phyloP scores from a whole-genome alignment of 2,797 vertebrate genomes.

The Balearica regulorum region DNA sequence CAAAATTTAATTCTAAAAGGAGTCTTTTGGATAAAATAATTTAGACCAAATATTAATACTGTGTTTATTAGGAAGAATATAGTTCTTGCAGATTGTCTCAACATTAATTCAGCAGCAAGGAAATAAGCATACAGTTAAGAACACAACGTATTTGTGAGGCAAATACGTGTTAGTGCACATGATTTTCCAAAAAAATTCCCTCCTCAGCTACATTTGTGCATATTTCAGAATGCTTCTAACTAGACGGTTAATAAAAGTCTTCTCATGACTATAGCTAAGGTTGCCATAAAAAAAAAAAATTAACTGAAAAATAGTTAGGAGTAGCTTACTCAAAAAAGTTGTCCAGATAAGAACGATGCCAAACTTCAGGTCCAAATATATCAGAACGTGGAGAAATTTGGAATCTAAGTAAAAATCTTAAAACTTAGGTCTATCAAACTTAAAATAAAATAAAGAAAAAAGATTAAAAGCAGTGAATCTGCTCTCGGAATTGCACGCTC shows the following conservation, averaged over 20 bases:
- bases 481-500: constrained; percentile 58
- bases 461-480: constrained; percentile 35
- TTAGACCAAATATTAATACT: not conserved
- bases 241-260: not conserved
- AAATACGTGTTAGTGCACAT: constrained; percentile 60
- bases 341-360: not conserved
- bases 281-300: not conserved
- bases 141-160: constrained; percentile 22
- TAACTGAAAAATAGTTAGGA: not conserved
- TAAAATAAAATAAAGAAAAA: not conserved
- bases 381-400: not conserved
- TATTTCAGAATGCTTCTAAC: constrained; percentile 40
- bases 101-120: constrained; percentile 56
- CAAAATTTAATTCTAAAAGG: not conserved
- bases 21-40: not conserved
- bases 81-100: constrained; percentile 70
- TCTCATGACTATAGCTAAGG: constrained; percentile 19
- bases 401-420: not conserved
- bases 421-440: not conserved
- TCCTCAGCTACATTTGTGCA: constrained; percentile 39
- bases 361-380: not conserved
- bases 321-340: not conserved
- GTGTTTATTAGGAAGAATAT: constrained; percentile 64
- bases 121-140: constrained; percentile 34
- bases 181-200: constrained; percentile 20